A percentile compares a stretch with the other conserved stretches of the same genome.
Evolutionary conservation across 2,888 invertebrate species (phyloP).

Genomic region (Lathronympha strigana): DNA sequence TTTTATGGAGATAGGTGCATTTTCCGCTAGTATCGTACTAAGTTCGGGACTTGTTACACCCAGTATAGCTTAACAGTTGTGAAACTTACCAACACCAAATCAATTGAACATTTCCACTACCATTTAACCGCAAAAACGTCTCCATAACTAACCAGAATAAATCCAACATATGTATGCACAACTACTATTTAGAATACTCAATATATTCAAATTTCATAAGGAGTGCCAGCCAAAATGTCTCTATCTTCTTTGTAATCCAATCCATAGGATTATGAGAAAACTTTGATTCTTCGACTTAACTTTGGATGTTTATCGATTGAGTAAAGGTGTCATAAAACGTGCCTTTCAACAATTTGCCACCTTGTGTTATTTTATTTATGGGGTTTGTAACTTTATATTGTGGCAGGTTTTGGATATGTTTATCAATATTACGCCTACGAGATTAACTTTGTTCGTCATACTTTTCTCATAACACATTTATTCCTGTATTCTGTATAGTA

Average conservation of each 20-base stretch:
- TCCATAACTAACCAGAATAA: neutral
- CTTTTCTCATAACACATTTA: neutral
- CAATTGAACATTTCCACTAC: slow-evolving; percentile 1
- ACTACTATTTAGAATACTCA: slow-evolving; percentile 5
- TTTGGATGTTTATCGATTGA: slow-evolving; percentile 26
- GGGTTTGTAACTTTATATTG: neutral
- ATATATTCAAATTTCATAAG: slow-evolving; percentile 30
- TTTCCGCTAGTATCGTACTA: no score
- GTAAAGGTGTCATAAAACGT: slow-evolving; percentile 11
- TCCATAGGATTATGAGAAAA: slow-evolving; percentile 25
- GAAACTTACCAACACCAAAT: no score
- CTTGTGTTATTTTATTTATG: slow-evolving; percentile 27
- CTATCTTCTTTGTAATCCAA: slow-evolving; percentile 52
- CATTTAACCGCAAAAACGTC: slow-evolving; percentile 17
- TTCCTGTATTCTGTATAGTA: no score
- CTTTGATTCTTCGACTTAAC: no score
- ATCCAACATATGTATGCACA: slow-evolving; percentile 30
- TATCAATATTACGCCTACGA: slow-evolving; percentile 2
- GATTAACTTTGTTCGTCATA: neutral
- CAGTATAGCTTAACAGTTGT: no score
- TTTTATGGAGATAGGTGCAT: no score
- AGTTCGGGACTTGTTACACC: no score
- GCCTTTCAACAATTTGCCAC: slow-evolving; percentile 32
- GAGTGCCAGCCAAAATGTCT: slow-evolving; percentile 59
- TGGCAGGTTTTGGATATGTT: neutral